Evolutionary conservation across 2,113 vertebrate species (phyloP).

Genomic region (Siniperca chuatsi): DNA sequence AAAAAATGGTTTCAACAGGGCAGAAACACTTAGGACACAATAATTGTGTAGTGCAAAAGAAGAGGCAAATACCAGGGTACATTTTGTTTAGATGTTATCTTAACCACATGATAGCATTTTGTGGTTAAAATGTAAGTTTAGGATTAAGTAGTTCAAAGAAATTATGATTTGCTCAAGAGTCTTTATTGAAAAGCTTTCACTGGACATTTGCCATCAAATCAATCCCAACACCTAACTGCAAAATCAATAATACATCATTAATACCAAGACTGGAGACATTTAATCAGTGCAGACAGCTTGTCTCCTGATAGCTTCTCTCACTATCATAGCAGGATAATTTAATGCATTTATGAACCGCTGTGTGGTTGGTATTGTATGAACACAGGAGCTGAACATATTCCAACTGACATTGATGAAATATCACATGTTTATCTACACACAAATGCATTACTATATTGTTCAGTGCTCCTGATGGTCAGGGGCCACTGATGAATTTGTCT

Average conservation of each 20-base stretch:
- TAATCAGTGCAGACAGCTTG: slow-evolving; percentile 50
- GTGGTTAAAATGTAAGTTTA: background rate
- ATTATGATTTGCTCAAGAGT: slow-evolving; percentile 15
- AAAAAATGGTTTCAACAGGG: background rate
- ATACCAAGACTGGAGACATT: slow-evolving; percentile 44
- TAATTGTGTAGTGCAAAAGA: background rate
- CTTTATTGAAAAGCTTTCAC: slow-evolving; percentile 56
- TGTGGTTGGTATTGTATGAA: slow-evolving; percentile 54
- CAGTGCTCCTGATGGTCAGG: slow-evolving; percentile 8
- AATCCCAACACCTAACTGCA: slow-evolving; percentile 41
- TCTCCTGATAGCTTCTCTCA: slow-evolving; percentile 44
- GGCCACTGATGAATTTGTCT: slow-evolving; percentile 25
- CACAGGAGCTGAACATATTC: slow-evolving; percentile 40
- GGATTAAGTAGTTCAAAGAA: background rate
- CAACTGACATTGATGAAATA: slow-evolving; percentile 56
- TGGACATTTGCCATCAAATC: slow-evolving; percentile 56
- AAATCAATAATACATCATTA: slow-evolving; percentile 75
- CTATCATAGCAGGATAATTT: slow-evolving; percentile 38
- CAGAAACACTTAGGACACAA: background rate
- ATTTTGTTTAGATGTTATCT: background rate
- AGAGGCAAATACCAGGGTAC: background rate
- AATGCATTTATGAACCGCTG: slow-evolving; percentile 40
- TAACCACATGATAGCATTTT: background rate
- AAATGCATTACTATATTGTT: slow-evolving; percentile 21
- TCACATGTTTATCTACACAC: slow-evolving; percentile 35